Evolutionary conservation across 1,140 invertebrate genomes (phyloP).

Genomic region (Brachionus manjavacas): DNA sequence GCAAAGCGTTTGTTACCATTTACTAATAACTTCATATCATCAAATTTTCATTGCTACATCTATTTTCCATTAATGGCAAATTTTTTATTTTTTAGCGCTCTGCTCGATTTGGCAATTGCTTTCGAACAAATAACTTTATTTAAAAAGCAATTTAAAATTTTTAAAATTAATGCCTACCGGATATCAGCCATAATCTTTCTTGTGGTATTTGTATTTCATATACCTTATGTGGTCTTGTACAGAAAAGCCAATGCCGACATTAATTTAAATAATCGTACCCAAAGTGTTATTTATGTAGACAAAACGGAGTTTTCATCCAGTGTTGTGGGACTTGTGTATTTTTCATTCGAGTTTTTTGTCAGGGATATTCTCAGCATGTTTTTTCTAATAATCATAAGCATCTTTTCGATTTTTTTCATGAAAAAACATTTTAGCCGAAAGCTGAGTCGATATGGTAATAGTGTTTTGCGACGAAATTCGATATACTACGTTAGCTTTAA

Average conservation of each 20-base stretch:
- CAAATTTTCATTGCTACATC: not conserved
- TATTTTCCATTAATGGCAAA: slow-evolving; percentile 9
- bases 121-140: not conserved
- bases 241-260: not conserved
- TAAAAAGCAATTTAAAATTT: not conserved
- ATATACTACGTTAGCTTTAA: not conserved
- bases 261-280: not conserved
- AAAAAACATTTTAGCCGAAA: slow-evolving; percentile 1
- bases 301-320: not conserved
- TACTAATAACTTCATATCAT: not conserved
- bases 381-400: not conserved
- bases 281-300: not conserved
- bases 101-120: not conserved
- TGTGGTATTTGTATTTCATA: not conserved
- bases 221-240: not conserved
- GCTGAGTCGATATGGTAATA: not conserved
- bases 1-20: not conserved
- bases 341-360: not conserved
- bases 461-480: not conserved
- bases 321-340: not conserved
- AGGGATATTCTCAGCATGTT: not conserved
- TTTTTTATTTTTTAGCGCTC: not conserved
- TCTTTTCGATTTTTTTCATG: not conserved
- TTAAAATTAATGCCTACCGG: not conserved
- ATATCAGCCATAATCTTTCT: not conserved